These are phyloP conservation scores for Oxyruncus cristatus DNA, from an alignment of 2,113 vertebrate species.

Conservation along the genomic window DNA sequence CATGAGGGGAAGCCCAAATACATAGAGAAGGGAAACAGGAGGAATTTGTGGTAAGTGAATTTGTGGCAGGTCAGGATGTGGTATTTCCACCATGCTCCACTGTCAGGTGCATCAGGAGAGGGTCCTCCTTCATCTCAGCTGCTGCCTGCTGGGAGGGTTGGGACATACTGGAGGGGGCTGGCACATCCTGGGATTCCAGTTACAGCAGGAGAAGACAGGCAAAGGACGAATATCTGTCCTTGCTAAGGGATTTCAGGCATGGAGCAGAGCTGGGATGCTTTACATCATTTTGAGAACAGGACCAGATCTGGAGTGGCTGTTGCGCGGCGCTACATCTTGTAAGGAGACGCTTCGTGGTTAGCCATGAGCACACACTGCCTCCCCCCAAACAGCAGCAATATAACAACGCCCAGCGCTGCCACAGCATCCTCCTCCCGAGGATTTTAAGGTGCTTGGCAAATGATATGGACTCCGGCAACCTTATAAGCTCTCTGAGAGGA, in stretches of 20 bases:
- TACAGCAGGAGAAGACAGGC: background rate
- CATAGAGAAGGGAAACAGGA: too few species aligned
- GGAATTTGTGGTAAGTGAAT: too few species aligned
- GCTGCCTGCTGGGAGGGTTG: rapidly evolving
- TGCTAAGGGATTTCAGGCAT: background rate
- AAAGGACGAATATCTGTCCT: background rate
- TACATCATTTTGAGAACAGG: background rate
- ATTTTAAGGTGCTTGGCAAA: slow-evolving; percentile 1
- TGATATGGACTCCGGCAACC: background rate
- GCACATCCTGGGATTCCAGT: background rate
- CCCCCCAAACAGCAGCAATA: background rate
- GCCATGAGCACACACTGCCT: background rate
- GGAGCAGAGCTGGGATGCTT: background rate
- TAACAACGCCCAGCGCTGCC: background rate
- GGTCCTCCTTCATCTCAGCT: background rate
- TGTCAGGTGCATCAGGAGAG: background rate
- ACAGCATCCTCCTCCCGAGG: background rate
- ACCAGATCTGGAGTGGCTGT: background rate
- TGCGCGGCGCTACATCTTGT: rapidly evolving
- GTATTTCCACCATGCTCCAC: background rate
- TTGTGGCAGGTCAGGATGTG: background rate
- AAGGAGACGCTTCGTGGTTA: background rate
- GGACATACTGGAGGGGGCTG: background rate
- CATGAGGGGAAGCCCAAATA: background rate
- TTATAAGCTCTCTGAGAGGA: background rate